Evolutionary conservation across 2,888 invertebrate genomes (phyloP).

Genomic region (Spisula subtruncata): DNA sequence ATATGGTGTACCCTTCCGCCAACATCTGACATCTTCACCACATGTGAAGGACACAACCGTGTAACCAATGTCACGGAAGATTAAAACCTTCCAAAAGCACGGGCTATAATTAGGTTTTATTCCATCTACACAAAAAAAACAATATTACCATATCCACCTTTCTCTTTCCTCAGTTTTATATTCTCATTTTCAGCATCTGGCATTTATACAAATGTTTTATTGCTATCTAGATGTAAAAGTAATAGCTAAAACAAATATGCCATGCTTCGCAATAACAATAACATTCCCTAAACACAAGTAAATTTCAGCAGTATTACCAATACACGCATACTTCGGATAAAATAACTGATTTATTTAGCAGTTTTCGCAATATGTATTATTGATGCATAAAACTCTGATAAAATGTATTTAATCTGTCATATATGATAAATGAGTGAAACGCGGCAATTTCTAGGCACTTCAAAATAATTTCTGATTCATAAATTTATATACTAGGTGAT

Average conservation of each 20-base stretch:
- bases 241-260: neutral
- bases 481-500: neutral
- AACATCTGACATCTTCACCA: no score
- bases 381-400: neutral
- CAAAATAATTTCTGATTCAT: neutral
- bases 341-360: neutral
- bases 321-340: neutral
- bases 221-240: neutral
- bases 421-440: neutral
- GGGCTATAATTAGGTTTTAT: no score
- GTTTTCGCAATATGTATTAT: neutral
- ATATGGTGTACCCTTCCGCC: no score
- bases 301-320: neutral
- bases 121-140: no score
- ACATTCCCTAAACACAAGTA: neutral
- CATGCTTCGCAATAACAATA: neutral
- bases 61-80: no score
- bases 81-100: no score
- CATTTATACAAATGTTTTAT: slow-evolving; percentile 14
- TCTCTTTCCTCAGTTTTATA: neutral
- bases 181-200: neutral
- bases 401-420: neutral
- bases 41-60: no score
- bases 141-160: neutral
- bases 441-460: neutral